Conservation (phyloP, 2,888 invertebrate genomes). For the Clepsis dumicolana region DNA sequence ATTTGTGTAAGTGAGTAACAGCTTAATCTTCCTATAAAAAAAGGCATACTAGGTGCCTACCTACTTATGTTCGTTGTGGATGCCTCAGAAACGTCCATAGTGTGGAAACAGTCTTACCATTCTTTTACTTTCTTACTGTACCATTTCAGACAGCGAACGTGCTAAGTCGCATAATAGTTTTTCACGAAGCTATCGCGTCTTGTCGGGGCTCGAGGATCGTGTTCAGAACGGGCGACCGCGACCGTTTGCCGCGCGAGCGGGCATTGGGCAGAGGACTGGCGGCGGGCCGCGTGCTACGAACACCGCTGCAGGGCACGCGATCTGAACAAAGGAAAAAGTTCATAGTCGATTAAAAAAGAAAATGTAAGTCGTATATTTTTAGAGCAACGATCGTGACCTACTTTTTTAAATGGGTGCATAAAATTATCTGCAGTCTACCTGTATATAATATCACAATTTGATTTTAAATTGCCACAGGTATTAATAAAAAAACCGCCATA, state of each 20-base stretch:
- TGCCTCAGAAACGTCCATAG: too few relatives aligned
- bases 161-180: conserved; percentile 4
- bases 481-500: too few relatives aligned
- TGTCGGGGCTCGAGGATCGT: conserved; percentile 1
- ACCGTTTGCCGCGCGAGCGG: conserved; percentile 45
- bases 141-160: neutral
- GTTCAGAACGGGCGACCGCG: neutral
- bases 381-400: neutral
- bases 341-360: neutral
- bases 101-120: too few relatives aligned
- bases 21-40: too few relatives aligned
- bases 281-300: conserved; percentile 72
- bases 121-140: neutral
- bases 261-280: conserved; percentile 65
- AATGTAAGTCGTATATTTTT: neutral
- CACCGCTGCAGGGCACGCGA: conserved; percentile 77
- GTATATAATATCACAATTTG: too few relatives aligned
- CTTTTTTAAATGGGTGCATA: too few relatives aligned
- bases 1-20: too few relatives aligned
- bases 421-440: too few relatives aligned
- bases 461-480: too few relatives aligned
- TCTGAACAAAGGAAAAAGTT: conserved; percentile 57
- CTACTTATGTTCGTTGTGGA: too few relatives aligned
- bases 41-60: too few relatives aligned
- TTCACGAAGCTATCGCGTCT: neutral